Evolutionary conservation across 2,888 invertebrate species (phyloP).

Genomic region (Drosophila sordidapex): DNA sequence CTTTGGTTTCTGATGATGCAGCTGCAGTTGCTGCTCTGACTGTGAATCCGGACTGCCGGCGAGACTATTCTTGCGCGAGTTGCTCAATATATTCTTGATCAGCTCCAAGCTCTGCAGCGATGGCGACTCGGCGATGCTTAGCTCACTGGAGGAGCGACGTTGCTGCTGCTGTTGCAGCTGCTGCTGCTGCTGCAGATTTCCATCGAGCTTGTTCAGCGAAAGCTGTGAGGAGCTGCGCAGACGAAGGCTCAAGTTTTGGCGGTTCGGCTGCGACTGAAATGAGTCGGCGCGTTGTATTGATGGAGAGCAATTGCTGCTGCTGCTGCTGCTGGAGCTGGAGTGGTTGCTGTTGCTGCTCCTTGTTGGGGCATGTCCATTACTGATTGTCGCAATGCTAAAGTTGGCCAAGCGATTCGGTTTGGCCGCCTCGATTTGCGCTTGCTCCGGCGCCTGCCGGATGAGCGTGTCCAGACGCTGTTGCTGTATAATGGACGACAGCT

Average conservation of each 20-base stretch:
- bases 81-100: conserved; percentile 83
- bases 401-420: conserved; percentile 82
- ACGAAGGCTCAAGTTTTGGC: conserved; percentile 17
- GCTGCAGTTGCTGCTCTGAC: conserved; percentile 14
- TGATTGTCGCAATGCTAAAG: conserved; percentile 75
- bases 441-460: conserved; percentile 65
- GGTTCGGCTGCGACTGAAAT: conserved; percentile 71
- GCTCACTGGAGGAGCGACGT: conserved; percentile 83
- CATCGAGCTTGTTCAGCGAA: conserved; percentile 77
- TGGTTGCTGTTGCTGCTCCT: background rate
- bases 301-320: conserved; percentile 25
- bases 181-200: conserved; percentile 54
- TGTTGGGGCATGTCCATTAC: conserved; percentile 10
- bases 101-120: conserved; percentile 84
- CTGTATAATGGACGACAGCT: conserved; percentile 76
- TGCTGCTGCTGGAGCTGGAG: conserved; percentile 14
- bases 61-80: conserved; percentile 83
- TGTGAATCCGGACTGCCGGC: conserved; percentile 65
- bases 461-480: conserved; percentile 78
- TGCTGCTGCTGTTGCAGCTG: conserved; percentile 40
- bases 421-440: conserved; percentile 74
- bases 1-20: conserved; percentile 31
- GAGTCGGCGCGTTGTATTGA: conserved; percentile 81
- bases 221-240: conserved; percentile 82
- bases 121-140: conserved; percentile 84